Base-by-base conservation (phyloP, 2,797 vertebrate genomes). In the Acanthopagrus latus region DNA sequence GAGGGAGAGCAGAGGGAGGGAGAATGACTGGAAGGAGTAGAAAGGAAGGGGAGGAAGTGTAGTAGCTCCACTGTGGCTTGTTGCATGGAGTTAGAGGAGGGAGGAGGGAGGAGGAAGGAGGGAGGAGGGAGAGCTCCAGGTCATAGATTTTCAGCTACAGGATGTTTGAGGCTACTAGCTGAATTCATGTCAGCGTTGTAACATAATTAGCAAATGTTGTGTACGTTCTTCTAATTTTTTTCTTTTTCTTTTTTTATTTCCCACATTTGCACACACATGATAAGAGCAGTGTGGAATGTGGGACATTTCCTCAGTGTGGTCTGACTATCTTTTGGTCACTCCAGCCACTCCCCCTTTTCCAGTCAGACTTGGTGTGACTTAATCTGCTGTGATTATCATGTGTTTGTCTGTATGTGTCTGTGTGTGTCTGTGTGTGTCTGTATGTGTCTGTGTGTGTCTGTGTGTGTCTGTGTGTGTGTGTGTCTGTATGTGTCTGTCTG, bases 201-300 rank as follows among this genome's bases (percentile, higher is more conserved):
- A 65, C 81, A 16, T 16, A 48, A 55, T 47, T 63, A 86, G 11
- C 13, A 55, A 62, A 71, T 20, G 21, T 58, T 47, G 18, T 29
- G 7, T 21, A 11, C 41, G 17, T 20, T n/a, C 46, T 50, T 7
- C 33, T 12, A 13, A 13, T 17, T 50, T 54, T 44, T 58, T 25
- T 58, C 1, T 56, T 27, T 20, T 8, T 33, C 17, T 25, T 16
- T 33, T 25, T 44, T 25, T 23, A 46, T 25, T 41, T 21, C 33
- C 13, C 12, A 17, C 16, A 27, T 50, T 38, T 25, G 52, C 47
- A 51, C 20, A 51, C 5, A 71, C 52, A 23, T 27, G 92, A 94
- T 93, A 88, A 93, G 91, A 80, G 38, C 75, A 75, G 74, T 13
- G 43, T 81, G 93, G 93, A 94, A 94, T 94, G 93, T 84, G 83